These are phyloP conservation scores for Rissa tridactyla DNA, from an alignment of 2,113 vertebrate species.

Conservation along the genomic window DNA sequence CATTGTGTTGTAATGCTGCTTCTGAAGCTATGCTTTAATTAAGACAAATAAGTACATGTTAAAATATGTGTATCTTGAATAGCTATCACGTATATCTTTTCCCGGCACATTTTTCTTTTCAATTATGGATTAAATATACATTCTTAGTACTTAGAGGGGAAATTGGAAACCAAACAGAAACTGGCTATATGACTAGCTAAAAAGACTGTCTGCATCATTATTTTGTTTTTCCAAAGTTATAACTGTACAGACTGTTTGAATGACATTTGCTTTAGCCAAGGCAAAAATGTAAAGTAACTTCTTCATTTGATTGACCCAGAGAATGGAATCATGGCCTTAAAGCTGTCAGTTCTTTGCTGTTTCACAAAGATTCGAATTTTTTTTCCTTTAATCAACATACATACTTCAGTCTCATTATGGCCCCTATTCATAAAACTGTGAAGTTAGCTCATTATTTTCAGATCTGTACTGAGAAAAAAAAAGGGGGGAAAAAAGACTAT, in stretches of 20 bases:
- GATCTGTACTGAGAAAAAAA: neutral
- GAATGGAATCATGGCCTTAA: neutral
- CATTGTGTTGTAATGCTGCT: neutral
- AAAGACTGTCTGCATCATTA: neutral
- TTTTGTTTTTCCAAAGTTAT: neutral
- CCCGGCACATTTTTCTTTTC: neutral
- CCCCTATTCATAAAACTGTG: neutral
- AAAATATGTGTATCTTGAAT: neutral
- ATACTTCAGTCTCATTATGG: neutral
- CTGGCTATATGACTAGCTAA: neutral
- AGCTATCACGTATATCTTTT: neutral
- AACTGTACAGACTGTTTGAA: neutral
- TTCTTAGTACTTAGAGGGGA: neutral
- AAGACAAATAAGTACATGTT: neutral
- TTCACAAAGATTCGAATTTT: neutral
- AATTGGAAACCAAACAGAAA: neutral
- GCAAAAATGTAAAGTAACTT: neutral
- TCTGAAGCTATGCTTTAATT: neutral
- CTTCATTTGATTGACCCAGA: neutral
- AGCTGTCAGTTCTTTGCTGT: neutral
- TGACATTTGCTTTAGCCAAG: neutral
- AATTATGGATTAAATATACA: neutral
- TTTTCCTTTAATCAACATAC: neutral
- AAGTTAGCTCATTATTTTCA: conserved; percentile 17
- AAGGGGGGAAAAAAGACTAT: rapidly evolving